Evolutionary conservation across 2,888 invertebrate genomes (phyloP).

Genomic region (Antitype chi): DNA sequence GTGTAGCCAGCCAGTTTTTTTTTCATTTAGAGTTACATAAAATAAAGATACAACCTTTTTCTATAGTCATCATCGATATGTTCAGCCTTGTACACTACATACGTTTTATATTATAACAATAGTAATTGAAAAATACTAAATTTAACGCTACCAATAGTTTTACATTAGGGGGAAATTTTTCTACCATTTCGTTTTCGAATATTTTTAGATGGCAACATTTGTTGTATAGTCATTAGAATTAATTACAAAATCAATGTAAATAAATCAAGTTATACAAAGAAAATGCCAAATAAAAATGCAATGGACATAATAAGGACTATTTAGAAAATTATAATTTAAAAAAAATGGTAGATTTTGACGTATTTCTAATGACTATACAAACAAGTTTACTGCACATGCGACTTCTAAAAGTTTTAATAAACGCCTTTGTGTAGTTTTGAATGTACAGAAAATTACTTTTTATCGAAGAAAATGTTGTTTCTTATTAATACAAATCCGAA

Average conservation of each 20-base stretch:
- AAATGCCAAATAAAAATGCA: slow-evolving; percentile 10
- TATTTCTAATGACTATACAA: slow-evolving; percentile 36
- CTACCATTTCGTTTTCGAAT: slow-evolving; percentile 50
- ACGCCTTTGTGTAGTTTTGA: slow-evolving; percentile 9
- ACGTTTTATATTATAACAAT: slow-evolving; percentile 56
- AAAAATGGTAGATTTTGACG: background rate
- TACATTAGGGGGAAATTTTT: slow-evolving; percentile 46
- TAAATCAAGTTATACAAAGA: background rate
- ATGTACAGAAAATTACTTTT: background rate
- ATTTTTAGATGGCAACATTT: slow-evolving; percentile 53
- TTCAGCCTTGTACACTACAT: slow-evolving; percentile 73
- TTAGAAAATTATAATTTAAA: background rate
- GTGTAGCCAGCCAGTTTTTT: slow-evolving; percentile 9
- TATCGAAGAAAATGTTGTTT: background rate
- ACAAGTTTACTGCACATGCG: slow-evolving; percentile 50
- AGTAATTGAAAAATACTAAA: slow-evolving; percentile 63
- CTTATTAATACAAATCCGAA: background rate
- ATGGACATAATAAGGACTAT: background rate
- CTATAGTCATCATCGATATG: slow-evolving; percentile 70
- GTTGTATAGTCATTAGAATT: slow-evolving; percentile 28
- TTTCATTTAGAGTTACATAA: slow-evolving; percentile 13
- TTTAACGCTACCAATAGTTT: slow-evolving; percentile 65
- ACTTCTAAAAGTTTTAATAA: slow-evolving; percentile 18
- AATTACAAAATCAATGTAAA: background rate
- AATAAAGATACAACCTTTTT: slow-evolving; percentile 71